phyloP scores from a whole-genome alignment of 2,113 vertebrate genomes.

The Nesogale talazaci region DNA sequence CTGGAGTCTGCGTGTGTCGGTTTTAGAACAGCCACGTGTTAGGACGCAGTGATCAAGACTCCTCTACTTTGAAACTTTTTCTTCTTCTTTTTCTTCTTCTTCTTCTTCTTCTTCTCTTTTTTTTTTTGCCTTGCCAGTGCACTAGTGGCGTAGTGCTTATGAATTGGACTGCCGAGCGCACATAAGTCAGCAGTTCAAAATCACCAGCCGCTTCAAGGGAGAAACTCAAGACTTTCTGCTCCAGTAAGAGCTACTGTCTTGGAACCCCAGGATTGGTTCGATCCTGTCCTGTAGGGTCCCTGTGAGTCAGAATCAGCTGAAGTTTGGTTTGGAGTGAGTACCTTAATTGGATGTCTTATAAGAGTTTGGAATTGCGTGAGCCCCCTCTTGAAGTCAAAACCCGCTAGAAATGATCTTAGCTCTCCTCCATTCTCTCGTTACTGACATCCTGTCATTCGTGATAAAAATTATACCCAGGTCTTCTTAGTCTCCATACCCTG shows the following conservation, averaged over 20 bases:
- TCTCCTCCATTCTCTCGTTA: not conserved
- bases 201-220: too few relatives aligned
- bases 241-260: too few relatives aligned
- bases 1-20: not conserved
- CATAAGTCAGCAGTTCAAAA: too few relatives aligned
- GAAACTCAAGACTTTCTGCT: too few relatives aligned
- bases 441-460: not conserved
- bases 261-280: too few relatives aligned
- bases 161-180: too few relatives aligned
- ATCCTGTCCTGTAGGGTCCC: too few relatives aligned
- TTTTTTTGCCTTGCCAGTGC: constrained; percentile 13
- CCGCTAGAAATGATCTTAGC: not conserved
- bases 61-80: constrained; percentile 6
- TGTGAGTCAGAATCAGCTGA: too few relatives aligned
- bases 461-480: not conserved
- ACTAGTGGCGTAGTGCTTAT: not conserved
- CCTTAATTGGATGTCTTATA: not conserved
- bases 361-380: not conserved
- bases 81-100: too few relatives aligned
- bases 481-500: not conserved
- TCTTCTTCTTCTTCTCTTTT: too few relatives aligned
- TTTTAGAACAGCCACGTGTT: constrained; percentile 30
- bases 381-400: not conserved
- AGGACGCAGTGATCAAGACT: constrained; percentile 1
- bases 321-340: too few relatives aligned